phyloP scores from a whole-genome alignment of 1,140 invertebrate genomes.

The Lutraria rhynchaena region DNA sequence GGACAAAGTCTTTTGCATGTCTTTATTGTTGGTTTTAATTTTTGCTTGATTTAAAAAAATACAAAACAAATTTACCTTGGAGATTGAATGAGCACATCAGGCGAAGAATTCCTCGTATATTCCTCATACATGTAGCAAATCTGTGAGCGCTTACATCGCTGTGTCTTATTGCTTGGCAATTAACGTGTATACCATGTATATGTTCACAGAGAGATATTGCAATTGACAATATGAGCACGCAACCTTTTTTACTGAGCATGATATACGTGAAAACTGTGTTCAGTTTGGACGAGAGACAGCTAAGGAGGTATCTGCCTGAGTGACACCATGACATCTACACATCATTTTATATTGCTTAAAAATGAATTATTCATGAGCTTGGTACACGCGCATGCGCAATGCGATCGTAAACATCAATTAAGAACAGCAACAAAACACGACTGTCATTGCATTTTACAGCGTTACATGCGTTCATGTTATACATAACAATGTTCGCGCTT shows the following conservation, averaged over 20 bases:
- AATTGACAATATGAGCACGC: background rate
- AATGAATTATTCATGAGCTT: slow-evolving; percentile 4
- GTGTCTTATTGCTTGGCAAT: slow-evolving; percentile 7
- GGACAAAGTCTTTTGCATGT: no score
- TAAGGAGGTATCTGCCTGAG: background rate
- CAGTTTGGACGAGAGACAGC: background rate
- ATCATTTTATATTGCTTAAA: background rate
- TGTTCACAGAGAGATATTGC: background rate
- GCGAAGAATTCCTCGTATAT: background rate
- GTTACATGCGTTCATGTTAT: no score
- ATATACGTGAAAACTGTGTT: background rate
- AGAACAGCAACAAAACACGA: no score
- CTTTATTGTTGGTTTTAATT: no score
- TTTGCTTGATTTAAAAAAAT: no score
- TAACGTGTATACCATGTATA: background rate
- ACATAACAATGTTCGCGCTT: no score
- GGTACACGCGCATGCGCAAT: slow-evolving; percentile 19
- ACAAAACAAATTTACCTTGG: no score
- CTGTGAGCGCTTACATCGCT: background rate
- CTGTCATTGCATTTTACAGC: no score
- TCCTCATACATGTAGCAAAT: background rate
- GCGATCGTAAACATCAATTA: no score
- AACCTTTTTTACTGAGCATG: background rate
- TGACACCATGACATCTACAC: no score
- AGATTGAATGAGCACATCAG: background rate